phyloP scores from a whole-genome alignment of 2,888 invertebrate genomes.

The Amorpha juglandis region DNA sequence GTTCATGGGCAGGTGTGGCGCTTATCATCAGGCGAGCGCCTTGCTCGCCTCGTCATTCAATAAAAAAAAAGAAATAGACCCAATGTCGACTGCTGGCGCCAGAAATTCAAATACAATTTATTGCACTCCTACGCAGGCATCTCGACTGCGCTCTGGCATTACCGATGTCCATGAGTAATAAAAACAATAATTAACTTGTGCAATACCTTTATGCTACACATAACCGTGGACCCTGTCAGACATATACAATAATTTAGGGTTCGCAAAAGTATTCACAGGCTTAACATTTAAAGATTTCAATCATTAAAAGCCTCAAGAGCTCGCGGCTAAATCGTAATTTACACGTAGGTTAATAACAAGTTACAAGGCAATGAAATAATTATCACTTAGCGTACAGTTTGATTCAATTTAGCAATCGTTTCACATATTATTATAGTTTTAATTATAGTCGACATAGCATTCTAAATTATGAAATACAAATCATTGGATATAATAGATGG shows the following conservation, averaged over 20 bases:
- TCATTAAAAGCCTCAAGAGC: background rate
- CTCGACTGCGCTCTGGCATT: too few species aligned
- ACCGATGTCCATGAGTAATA: too few species aligned
- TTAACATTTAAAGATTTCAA: conserved; percentile 16
- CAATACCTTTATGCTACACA: too few species aligned
- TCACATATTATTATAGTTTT: conserved; percentile 9
- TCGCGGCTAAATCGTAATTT: background rate
- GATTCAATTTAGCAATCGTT: conserved; percentile 34
- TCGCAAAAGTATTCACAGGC: background rate
- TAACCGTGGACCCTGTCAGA: too few species aligned
- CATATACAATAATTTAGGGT: background rate
- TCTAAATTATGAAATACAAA: background rate
- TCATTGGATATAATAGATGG: background rate
- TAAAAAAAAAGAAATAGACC: too few species aligned
- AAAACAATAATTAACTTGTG: too few species aligned
- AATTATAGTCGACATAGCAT: conserved; percentile 5
- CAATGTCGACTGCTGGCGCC: too few species aligned
- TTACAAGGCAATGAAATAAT: conserved; percentile 23
- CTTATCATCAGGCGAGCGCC: too few species aligned
- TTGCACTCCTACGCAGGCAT: too few species aligned
- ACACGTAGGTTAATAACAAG: conserved; percentile 7
- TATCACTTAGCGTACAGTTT: conserved; percentile 23
- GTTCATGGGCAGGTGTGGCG: too few species aligned
- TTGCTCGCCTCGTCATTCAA: too few species aligned
- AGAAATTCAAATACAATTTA: too few species aligned